Evolutionary conservation across 2,113 vertebrate species (phyloP), one percentile per base, ranked within the genome.

Genomic region (Pipa parva): DNA sequence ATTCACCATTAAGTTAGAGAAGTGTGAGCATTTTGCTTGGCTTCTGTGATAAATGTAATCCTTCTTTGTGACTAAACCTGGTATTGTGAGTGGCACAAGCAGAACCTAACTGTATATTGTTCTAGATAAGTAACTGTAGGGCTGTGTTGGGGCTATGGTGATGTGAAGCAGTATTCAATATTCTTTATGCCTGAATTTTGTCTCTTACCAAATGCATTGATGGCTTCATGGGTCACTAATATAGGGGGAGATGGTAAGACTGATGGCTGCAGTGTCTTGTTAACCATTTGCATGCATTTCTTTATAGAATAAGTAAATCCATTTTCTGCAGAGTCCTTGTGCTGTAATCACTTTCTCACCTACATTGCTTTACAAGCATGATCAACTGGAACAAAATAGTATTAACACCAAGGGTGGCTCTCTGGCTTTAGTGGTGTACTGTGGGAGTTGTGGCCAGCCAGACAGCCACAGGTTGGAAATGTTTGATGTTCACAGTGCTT

Each of bases 181-280:
- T 88, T 89, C 80, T 90, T 85, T 90, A 82, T 86, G 83, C 87
- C 85, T 87, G 73, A 88, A 79, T 83, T 85, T 79, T 85, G 80
- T 83, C 84, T 88, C 80, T 89, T 81, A 86, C 85, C 79, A 77
- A 88, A 86, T 86, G 81, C 80, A 79, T 81, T 88, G 88, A 82
- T 85, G 84, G 77, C 82, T 83, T 83, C 84, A 81, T 84, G 81
- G 87, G 85, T 88, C 87, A 85, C 84, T 88, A 88, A 87, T 81
- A 74, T 90, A 91, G 89, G 86, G 86, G 85, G 88, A 88, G 86
- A 88, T 90, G 88, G 89, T 90, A 90, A 91, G 88, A 86, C 76
- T 79, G 77, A 83, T 73, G 59, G 71, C 82, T 81, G 63, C 74
- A 72, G 80, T 85, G 85, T 83, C 85, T 79, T 81, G 78, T 85